These are phyloP conservation scores for Leptarthrus brevirostris DNA, from an alignment of 2,888 invertebrate genomes.

Conservation along the genomic window DNA sequence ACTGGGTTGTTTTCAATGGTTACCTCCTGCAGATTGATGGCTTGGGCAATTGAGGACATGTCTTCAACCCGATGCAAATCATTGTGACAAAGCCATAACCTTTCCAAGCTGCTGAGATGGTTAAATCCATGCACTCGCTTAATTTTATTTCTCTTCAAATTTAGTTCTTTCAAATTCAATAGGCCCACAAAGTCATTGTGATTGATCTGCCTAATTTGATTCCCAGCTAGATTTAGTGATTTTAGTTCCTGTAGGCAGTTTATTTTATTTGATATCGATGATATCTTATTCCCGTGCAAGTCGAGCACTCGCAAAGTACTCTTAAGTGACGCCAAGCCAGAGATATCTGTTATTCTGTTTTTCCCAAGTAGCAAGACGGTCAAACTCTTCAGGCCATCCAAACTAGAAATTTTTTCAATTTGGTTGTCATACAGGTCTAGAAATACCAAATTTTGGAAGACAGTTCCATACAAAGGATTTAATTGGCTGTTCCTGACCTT, in stretches of 20 bases:
- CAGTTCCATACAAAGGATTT: slow-evolving; percentile 61
- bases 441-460: slow-evolving; percentile 80
- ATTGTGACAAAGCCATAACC: slow-evolving; percentile 67
- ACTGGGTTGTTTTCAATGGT: slow-evolving; percentile 89
- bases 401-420: slow-evolving; percentile 84
- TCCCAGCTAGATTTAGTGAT: slow-evolving; percentile 93
- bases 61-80: slow-evolving; percentile 82
- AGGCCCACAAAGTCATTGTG: slow-evolving; percentile 83
- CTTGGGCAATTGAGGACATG: slow-evolving; percentile 83
- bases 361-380: slow-evolving; percentile 91
- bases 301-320: slow-evolving; percentile 88
- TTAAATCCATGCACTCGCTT: slow-evolving; percentile 84
- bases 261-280: slow-evolving; percentile 65
- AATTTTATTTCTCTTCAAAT: slow-evolving; percentile 87
- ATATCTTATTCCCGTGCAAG: slow-evolving; percentile 91
- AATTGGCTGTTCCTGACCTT: slow-evolving; percentile 64
- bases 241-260: slow-evolving; percentile 80
- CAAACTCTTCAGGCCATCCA: slow-evolving; percentile 81
- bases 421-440: slow-evolving; percentile 96
- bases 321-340: slow-evolving; percentile 62
- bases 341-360: slow-evolving; percentile 73
- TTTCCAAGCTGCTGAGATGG: slow-evolving; percentile 79
- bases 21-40: slow-evolving; percentile 81
- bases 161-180: slow-evolving; percentile 83
- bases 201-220: slow-evolving; percentile 83